Percentiles rank a stretch among this genome's conserved stretches.
These are phyloP conservation scores for Nomada lathburiana DNA, from an alignment of 2,888 invertebrate species.

Conservation along the genomic window DNA sequence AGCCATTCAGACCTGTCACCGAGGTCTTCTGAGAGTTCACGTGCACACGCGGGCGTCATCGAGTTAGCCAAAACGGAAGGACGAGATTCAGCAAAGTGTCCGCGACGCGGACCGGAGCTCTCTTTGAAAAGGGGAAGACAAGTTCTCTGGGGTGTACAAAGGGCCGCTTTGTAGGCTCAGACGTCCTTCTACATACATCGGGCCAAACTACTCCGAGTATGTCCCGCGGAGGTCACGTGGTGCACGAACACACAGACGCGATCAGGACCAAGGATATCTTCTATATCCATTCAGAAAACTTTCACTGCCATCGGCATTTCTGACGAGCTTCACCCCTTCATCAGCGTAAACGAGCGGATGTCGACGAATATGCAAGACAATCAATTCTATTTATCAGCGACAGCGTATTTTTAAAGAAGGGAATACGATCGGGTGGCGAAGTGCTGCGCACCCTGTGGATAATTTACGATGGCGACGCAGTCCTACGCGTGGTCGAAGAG, in stretches of 20 bases:
- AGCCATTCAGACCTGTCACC: conserved; percentile 35
- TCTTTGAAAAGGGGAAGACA: conserved; percentile 49
- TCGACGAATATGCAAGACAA: not conserved
- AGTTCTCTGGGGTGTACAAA: conserved; percentile 55
- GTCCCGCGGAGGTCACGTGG: conserved; percentile 59
- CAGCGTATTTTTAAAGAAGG: too few species aligned
- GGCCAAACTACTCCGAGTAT: conserved; percentile 53
- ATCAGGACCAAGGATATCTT: conserved; percentile 5
- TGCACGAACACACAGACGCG: conserved; percentile 9
- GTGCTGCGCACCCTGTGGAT: too few species aligned
- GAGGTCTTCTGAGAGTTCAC: conserved; percentile 35
- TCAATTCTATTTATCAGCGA: too few species aligned
- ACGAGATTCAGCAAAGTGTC: conserved; percentile 58
- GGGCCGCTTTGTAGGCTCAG: conserved; percentile 61
- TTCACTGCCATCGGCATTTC: conserved; percentile 39
- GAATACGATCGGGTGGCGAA: too few species aligned
- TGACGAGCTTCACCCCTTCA: conserved; percentile 9
- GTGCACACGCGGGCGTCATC: conserved; percentile 36
- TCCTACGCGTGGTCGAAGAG: too few species aligned
- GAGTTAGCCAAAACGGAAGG: conserved; percentile 62
- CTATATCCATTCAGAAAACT: conserved; percentile 55
- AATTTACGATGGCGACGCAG: too few species aligned
- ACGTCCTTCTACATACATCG: conserved; percentile 52
- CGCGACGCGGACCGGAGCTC: conserved; percentile 27
- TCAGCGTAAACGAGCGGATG: conserved; percentile 31